These are phyloP conservation scores for Scaptomyza hsui DNA, from an alignment of 1,140 invertebrate species.

Conservation along the genomic window DNA sequence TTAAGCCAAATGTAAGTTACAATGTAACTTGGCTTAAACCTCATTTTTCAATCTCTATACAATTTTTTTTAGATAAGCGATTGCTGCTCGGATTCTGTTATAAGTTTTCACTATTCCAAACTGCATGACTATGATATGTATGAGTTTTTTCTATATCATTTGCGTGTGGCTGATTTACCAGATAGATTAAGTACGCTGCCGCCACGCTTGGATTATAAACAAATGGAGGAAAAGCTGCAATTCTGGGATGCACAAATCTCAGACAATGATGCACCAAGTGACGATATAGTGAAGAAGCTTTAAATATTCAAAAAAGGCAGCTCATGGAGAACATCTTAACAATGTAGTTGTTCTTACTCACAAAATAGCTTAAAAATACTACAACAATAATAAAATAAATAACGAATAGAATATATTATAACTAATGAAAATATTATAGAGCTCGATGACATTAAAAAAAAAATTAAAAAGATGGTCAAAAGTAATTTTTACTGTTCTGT, in stretches of 20 bases:
- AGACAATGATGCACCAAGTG: conserved; percentile 25
- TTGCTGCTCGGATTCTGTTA: conserved; percentile 94
- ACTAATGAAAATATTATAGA: too few relatives aligned
- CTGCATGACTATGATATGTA: conserved; percentile 94
- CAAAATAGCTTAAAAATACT: too few relatives aligned
- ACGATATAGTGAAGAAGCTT: background rate
- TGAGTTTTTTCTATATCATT: conserved; percentile 94
- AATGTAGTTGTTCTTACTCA: too few relatives aligned
- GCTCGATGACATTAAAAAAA: too few relatives aligned
- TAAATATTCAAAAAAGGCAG: too few relatives aligned
- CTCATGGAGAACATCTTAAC: too few relatives aligned
- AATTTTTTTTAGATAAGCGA: conserved; percentile 87
- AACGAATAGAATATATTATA: too few relatives aligned
- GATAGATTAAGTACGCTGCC: conserved; percentile 20
- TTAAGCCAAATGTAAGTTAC: conserved; percentile 85
- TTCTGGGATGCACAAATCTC: conserved; percentile 47
- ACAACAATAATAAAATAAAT: too few relatives aligned
- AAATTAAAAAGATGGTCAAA: too few relatives aligned
- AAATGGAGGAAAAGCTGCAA: conserved; percentile 57
- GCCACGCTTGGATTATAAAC: conserved; percentile 12
- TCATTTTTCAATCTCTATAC: background rate
- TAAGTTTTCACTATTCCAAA: conserved; percentile 95
- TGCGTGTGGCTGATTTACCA: conserved; percentile 90
- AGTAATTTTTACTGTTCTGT: too few relatives aligned
- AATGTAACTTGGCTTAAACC: background rate